A percentile compares a stretch with the other conserved stretches of the same genome.
Conservation (phyloP, 2,797 vertebrate genomes). For the Chloroceryle inda region DNA sequence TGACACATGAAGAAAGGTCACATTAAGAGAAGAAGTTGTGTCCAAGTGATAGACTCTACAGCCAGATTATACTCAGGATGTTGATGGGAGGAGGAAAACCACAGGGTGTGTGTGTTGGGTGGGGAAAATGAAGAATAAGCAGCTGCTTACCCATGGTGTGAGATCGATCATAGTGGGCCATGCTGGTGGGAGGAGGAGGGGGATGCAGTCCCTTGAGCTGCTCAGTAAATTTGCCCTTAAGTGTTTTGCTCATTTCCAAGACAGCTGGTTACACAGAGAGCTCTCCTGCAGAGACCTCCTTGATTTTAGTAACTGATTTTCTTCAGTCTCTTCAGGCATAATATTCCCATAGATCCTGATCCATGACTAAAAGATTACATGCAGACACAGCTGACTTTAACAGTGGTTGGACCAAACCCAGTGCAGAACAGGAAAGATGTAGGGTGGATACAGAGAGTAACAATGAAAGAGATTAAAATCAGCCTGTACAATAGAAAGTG, state of each 20-base stretch:
- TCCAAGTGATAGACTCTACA: not conserved
- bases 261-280: not conserved
- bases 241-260: not conserved
- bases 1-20: not conserved
- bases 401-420: not conserved
- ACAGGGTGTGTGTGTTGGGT: not conserved
- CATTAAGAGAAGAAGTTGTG: not conserved
- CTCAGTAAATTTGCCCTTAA: not conserved
- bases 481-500: conserved; percentile 14
- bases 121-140: conserved; percentile 16
- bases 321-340: not conserved
- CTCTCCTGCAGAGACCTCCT: not conserved
- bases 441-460: conserved; percentile 6
- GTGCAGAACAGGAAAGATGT: conserved; percentile 1
- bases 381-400: not conserved
- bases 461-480: conserved; percentile 55
- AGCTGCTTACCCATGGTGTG: conserved; percentile 37
- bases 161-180: not conserved
- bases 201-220: not conserved
- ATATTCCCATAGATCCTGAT: not conserved
- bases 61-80: not conserved
- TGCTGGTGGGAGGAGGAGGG: not conserved
- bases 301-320: conserved; percentile 11
- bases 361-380: not conserved
- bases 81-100: conserved; percentile 40